phyloP scores from a whole-genome alignment of 35 echinoderm and acorn worm genomes.

The Heliocidaris tuberculata region DNA sequence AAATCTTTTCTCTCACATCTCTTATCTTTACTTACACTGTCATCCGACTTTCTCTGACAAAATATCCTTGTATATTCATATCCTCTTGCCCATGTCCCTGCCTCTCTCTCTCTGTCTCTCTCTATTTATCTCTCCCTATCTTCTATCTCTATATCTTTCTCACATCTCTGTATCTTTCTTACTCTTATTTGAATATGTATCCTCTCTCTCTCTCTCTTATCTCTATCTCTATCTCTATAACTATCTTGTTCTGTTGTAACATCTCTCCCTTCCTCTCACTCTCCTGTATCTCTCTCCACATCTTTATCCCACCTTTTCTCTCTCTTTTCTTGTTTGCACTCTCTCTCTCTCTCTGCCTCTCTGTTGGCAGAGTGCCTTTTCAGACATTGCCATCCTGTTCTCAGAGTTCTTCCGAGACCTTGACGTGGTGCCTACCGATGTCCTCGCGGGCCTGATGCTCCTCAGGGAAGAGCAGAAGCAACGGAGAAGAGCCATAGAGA shows the following conservation, averaged over 20 bases:
- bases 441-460: constrained; percentile 88
- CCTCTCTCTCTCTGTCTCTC: not conserved
- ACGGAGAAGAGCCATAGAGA: constrained; percentile 71
- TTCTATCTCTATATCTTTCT: not conserved
- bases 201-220: no score
- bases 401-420: constrained; percentile 96
- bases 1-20: no score
- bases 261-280: no score
- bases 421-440: constrained; percentile 93
- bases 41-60: no score
- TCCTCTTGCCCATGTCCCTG: not conserved
- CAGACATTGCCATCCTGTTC: constrained; percentile 85
- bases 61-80: no score
- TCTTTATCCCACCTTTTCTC: not conserved
- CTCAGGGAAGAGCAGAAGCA: constrained; percentile 95
- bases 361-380: constrained; percentile 81
- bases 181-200: no score
- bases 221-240: no score
- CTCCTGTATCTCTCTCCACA: no score
- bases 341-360: not conserved
- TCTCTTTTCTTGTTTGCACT: not conserved
- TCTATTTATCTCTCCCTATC: no score
- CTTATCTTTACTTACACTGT: no score
- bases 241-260: no score
- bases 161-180: no score